phyloP scores from a whole-genome alignment of 2,797 vertebrate species.

The Tauraco hartlaubi region DNA sequence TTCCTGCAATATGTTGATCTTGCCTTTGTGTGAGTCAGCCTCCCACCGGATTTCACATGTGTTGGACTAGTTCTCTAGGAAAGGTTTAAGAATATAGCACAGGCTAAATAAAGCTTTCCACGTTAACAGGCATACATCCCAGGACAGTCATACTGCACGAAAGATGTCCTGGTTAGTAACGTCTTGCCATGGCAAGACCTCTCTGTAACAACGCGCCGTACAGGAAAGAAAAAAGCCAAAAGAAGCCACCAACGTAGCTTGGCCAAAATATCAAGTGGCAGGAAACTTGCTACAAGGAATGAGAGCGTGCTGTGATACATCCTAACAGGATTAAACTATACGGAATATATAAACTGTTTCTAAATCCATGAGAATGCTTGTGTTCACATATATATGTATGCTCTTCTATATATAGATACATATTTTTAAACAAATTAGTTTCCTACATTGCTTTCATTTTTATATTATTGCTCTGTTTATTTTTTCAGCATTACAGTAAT shows the following conservation, averaged over 20 bases:
- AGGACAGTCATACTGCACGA: not conserved
- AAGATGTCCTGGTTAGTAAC: slow-evolving; percentile 13
- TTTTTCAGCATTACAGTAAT: slow-evolving; percentile 76
- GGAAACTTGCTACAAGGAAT: not conserved
- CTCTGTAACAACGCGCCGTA: not conserved
- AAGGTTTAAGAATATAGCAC: not conserved
- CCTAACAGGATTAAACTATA: slow-evolving; percentile 61
- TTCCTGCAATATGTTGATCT: not conserved
- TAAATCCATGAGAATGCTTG: not conserved
- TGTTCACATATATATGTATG: not conserved
- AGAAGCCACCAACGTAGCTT: not conserved
- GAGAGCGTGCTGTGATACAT: not conserved
- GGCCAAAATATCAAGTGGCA: not conserved
- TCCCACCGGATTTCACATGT: not conserved
- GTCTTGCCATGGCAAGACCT: not conserved
- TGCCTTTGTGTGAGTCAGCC: not conserved
- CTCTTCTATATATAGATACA: not conserved
- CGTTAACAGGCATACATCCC: not conserved
- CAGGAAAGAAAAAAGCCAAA: not conserved
- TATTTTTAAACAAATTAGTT: slow-evolving; percentile 37
- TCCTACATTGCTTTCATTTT: slow-evolving; percentile 57
- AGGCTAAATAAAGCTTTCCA: slow-evolving; percentile 24
- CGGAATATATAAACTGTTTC: not conserved
- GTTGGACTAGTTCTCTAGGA: not conserved
- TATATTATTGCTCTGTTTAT: slow-evolving; percentile 65